Percentiles rank a stretch among this genome's conserved stretches.
phyloP scores from a whole-genome alignment of 2,797 vertebrate species.

The Glossophaga mutica region DNA sequence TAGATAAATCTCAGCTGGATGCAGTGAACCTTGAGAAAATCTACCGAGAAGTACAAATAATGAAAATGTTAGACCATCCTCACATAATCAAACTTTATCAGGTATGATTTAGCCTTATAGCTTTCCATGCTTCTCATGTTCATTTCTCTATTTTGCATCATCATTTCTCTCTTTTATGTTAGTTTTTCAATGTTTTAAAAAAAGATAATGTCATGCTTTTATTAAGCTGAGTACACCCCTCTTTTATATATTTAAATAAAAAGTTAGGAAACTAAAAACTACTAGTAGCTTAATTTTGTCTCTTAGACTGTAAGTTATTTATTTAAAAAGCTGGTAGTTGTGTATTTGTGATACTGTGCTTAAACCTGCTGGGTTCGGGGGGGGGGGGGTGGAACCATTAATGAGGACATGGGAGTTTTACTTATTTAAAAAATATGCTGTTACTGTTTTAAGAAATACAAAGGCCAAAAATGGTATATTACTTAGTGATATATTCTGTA shows the following conservation, averaged over 20 bases:
- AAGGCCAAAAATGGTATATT: background rate
- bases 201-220: background rate
- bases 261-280: slow-evolving; percentile 16
- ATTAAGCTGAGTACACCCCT: background rate
- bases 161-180: slow-evolving; percentile 17
- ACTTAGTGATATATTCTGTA: background rate
- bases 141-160: background rate
- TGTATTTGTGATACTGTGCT: background rate
- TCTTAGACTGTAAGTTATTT: background rate
- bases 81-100: slow-evolving; percentile 99
- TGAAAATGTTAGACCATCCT: slow-evolving; percentile 98
- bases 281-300: background rate
- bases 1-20: slow-evolving; percentile 98
- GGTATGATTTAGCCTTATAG: slow-evolving; percentile 79
- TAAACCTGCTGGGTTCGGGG: background rate
- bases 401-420: background rate
- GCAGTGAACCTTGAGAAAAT: slow-evolving; percentile 98
- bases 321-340: slow-evolving; percentile 8
- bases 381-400: background rate
- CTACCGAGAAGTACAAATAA: slow-evolving; percentile 98
- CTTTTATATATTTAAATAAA: slow-evolving; percentile 38
- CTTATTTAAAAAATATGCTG: slow-evolving; percentile 12
- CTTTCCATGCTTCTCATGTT: background rate
- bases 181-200: background rate
- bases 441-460: slow-evolving; percentile 37